Conservation (phyloP, 2,888 invertebrate genomes). For the Tenthredo notha region DNA sequence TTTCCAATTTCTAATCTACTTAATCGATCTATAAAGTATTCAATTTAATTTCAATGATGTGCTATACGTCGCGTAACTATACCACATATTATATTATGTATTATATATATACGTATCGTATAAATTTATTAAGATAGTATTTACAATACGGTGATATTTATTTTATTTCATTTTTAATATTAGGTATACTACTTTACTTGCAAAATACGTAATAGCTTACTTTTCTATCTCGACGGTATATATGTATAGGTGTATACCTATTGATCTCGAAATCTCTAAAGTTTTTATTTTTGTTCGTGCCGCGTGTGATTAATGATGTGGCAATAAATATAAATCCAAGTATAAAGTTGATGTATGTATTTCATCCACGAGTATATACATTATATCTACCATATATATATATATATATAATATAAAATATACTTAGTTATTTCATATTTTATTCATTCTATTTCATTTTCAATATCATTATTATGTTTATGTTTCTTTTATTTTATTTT, state of each 20-base stretch:
- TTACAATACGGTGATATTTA: too few species aligned
- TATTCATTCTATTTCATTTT: too few species aligned
- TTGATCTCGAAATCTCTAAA: constrained; percentile 8
- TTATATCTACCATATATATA: neutral
- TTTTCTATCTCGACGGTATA: neutral
- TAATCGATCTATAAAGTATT: constrained; percentile 24
- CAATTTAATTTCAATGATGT: constrained; percentile 25
- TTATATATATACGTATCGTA: neutral
- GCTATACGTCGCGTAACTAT: neutral
- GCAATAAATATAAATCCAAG: constrained; percentile 15
- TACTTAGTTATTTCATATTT: neutral
- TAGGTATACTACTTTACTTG: neutral
- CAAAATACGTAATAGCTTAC: neutral
- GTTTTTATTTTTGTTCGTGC: neutral
- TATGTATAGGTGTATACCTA: neutral
- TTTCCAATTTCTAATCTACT: constrained; percentile 35
- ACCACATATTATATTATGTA: neutral
- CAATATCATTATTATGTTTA: too few species aligned
- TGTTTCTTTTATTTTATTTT: too few species aligned
- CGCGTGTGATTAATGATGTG: constrained; percentile 1
- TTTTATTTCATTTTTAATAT: neutral
- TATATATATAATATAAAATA: too few species aligned
- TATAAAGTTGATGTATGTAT: neutral
- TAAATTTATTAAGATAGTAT: too few species aligned
- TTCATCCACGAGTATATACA: neutral